Conservation (phyloP, 2,113 vertebrate species). For the Ploceus nigricollis region DNA sequence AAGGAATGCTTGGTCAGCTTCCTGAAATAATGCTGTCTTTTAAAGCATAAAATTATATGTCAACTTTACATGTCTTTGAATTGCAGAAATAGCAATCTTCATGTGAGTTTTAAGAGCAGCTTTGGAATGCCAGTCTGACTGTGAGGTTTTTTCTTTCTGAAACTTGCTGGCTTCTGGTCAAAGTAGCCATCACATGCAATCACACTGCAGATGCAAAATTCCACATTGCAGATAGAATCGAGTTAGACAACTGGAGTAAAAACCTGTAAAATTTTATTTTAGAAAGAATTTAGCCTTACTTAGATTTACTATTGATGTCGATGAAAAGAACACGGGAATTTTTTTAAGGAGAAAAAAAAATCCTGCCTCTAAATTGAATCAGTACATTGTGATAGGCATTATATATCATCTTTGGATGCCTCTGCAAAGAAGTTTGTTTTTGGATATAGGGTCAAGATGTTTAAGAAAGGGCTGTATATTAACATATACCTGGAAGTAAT, state of each 20-base stretch:
- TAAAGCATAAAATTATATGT: slow-evolving; percentile 20
- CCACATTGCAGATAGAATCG: not conserved
- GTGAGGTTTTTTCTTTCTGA: not conserved
- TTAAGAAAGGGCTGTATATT: not conserved
- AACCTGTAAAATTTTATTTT: not conserved
- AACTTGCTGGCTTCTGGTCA: not conserved
- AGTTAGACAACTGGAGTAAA: not conserved
- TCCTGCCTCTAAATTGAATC: slow-evolving; percentile 1
- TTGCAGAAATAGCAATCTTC: slow-evolving; percentile 21
- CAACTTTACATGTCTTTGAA: not conserved
- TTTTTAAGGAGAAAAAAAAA: not conserved
- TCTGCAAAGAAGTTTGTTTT: not conserved
- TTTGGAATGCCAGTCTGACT: not conserved
- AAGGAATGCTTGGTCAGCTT: not conserved
- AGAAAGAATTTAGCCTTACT: not conserved
- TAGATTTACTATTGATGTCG: not conserved
- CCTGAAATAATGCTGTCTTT: not conserved
- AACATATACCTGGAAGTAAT: not conserved
- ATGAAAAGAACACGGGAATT: not conserved
- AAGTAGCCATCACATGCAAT: not conserved
- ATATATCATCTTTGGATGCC: not conserved
- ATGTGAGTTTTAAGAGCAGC: slow-evolving; percentile 33
- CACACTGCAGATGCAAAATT: not conserved
- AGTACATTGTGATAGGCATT: not conserved
- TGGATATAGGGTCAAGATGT: not conserved